Evolutionary conservation across 2,113 vertebrate genomes (phyloP).

Genomic region (Myiopsitta monachus): DNA sequence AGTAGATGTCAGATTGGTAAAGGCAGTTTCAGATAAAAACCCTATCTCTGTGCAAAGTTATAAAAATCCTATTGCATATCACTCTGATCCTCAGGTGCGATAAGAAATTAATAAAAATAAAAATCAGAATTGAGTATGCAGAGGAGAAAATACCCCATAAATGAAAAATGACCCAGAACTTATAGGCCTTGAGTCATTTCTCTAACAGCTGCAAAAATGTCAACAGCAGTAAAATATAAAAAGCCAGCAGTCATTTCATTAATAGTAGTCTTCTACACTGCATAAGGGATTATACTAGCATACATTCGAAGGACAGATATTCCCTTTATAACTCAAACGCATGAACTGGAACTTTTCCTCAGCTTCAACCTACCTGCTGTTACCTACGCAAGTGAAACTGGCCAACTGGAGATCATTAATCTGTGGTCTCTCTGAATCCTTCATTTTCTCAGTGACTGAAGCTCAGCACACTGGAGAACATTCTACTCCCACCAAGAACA

Average conservation of each 20-base stretch:
- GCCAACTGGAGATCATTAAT: constrained; percentile 19
- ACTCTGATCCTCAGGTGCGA: background rate
- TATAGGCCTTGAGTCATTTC: background rate
- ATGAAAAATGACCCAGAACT: constrained; percentile 45
- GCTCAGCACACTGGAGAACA: background rate
- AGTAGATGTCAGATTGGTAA: background rate
- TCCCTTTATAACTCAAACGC: constrained; percentile 27
- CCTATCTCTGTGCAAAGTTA: background rate
- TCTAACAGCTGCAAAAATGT: constrained; percentile 53
- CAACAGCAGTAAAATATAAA: constrained; percentile 28
- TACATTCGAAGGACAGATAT: background rate
- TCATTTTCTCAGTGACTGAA: constrained; percentile 15
- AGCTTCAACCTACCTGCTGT: background rate
- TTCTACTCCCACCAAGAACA: background rate
- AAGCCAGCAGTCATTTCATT: constrained; percentile 26
- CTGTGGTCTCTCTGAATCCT: background rate
- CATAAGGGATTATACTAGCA: background rate
- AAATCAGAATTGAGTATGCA: constrained; percentile 6
- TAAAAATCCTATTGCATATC: constrained; percentile 26
- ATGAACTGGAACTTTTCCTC: background rate
- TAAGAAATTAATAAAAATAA: constrained; percentile 50
- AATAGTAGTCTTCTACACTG: background rate
- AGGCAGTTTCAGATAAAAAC: background rate
- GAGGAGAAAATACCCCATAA: constrained; percentile 2
- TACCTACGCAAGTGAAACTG: constrained; percentile 19